Conservation (phyloP, 2,113 vertebrate species). For the Dipodomys ordii region DNA sequence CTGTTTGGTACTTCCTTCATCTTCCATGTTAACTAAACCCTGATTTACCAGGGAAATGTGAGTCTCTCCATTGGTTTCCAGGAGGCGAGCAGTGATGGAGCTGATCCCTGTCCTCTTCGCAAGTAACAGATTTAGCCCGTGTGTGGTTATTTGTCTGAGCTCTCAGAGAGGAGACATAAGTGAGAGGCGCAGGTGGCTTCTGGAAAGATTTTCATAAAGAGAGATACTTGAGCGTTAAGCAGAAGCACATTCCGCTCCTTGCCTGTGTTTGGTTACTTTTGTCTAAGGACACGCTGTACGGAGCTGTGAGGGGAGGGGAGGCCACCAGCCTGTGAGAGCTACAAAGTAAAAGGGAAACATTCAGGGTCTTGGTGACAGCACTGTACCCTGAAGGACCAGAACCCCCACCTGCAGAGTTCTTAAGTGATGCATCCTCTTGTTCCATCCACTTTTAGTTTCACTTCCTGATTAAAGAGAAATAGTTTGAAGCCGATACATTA, state of each 20-base stretch:
- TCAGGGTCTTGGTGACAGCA: not conserved
- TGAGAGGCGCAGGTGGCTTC: not conserved
- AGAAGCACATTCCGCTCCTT: not conserved
- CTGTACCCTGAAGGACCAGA: not conserved
- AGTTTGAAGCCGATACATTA: not conserved
- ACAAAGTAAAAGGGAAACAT: conserved; percentile 3
- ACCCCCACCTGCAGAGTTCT: not conserved
- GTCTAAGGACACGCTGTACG: not conserved
- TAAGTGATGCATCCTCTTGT: not conserved
- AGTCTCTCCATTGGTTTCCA: not conserved
- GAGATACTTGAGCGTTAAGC: not conserved
- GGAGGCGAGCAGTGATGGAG: not conserved
- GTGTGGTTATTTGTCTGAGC: not conserved
- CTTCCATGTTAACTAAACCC: not conserved
- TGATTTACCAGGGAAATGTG: not conserved
- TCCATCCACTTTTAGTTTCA: conserved; percentile 23
- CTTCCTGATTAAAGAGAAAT: conserved; percentile 27
- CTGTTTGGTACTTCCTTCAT: not conserved
- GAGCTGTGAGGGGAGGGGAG: not conserved
- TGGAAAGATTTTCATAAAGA: not conserved
- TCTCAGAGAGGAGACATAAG: not conserved
- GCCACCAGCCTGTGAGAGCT: not conserved
- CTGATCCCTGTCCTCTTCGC: not conserved
- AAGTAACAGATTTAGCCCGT: not conserved
- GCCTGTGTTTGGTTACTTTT: not conserved